phyloP scores from a whole-genome alignment of 2,113 vertebrate genomes.

The Jaculus jaculus region DNA sequence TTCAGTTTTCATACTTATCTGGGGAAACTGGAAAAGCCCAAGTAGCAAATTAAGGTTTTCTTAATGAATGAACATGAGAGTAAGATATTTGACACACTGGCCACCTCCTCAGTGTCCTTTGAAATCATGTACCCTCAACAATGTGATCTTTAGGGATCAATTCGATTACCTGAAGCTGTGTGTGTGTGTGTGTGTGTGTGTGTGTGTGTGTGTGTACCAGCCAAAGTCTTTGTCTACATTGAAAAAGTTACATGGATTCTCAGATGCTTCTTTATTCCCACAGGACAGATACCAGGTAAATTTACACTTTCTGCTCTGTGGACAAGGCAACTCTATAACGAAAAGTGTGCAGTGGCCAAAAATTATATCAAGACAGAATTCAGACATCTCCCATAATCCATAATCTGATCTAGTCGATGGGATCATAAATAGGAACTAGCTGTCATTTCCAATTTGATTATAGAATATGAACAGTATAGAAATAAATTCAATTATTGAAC shows the following conservation, averaged over 20 bases:
- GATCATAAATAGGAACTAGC: background rate
- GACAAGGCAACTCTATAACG: background rate
- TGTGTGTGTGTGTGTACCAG: fast-evolving
- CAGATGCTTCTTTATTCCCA: background rate
- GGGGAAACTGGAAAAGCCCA: background rate
- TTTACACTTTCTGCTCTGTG: background rate
- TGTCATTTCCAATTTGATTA: constrained; percentile 57
- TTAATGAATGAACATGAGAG: background rate
- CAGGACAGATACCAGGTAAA: background rate
- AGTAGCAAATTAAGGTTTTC: background rate
- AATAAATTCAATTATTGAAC: constrained; percentile 60
- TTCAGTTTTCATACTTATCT: background rate
- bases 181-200: fast-evolving
- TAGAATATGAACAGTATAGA: background rate
- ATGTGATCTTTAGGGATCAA: background rate
- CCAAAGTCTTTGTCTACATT: background rate
- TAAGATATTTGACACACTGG: background rate
- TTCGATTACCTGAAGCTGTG: background rate
- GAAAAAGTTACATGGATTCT: background rate
- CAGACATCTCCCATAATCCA: background rate
- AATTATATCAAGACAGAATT: background rate
- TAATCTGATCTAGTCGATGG: background rate
- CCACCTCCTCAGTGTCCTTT: background rate
- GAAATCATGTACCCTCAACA: background rate
- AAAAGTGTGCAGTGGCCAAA: background rate